A percentile compares a stretch with the other conserved stretches of the same genome.
Conservation (phyloP, 2,113 vertebrate genomes). For the Aldabrachelys gigantea region DNA sequence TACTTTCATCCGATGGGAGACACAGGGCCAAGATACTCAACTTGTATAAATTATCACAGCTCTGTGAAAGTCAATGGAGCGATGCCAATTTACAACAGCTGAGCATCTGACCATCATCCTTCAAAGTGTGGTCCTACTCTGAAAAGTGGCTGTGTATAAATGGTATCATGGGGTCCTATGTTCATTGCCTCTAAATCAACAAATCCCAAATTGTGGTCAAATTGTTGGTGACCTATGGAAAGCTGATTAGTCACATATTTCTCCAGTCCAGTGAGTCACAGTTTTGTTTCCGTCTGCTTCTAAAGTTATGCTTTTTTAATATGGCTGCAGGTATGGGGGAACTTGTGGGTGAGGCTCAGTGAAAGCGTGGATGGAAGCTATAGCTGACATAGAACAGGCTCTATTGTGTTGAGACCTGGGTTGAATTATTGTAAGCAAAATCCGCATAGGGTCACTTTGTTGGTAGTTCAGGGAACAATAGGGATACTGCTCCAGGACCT, state of each 20-base stretch:
- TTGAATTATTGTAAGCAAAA: no score
- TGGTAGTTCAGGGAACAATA: no score
- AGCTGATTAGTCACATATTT: neutral
- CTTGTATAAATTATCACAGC: neutral
- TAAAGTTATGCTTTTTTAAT: no score
- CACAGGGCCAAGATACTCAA: slow-evolving; percentile 14
- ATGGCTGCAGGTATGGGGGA: no score
- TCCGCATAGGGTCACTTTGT: no score
- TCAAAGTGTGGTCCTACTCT: neutral
- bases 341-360: no score
- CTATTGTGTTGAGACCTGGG: no score
- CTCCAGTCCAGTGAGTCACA: no score
- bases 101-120: neutral
- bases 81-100: neutral
- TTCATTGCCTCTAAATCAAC: neutral
- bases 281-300: neutral
- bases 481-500: no score
- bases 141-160: neutral
- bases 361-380: no score
- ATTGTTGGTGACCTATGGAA: neutral
- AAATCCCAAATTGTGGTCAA: neutral
- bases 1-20: slow-evolving; percentile 34
- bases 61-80: neutral
- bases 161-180: neutral
- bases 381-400: no score